phyloP scores from a whole-genome alignment of 2,113 vertebrate genomes.

The Artemisiospiza belli region DNA sequence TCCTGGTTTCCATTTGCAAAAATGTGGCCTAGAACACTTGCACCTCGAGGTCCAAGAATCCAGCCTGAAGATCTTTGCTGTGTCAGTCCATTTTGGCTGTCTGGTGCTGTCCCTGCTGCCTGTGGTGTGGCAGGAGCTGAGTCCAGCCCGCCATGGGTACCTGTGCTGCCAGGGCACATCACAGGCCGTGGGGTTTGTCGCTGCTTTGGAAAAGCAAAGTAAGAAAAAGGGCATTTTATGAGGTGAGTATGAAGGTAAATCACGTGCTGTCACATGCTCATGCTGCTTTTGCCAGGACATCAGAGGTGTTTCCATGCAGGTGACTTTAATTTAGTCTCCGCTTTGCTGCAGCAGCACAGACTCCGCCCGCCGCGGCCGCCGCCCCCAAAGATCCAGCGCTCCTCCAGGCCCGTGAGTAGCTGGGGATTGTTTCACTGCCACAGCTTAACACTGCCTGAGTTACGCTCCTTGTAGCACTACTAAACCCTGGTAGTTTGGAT shows the following conservation, averaged over 20 bases:
- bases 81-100: neutral
- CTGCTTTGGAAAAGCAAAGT: neutral
- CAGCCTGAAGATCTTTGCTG: neutral
- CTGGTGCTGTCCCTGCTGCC: neutral
- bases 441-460: conserved; percentile 76
- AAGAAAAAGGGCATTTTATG: neutral
- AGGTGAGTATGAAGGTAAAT: conserved; percentile 2
- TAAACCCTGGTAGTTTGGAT: conserved; percentile 71
- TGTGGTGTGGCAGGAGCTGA: neutral
- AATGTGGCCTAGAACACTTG: neutral
- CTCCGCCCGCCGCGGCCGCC: conserved; percentile 78
- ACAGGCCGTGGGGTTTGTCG: neutral
- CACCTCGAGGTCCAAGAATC: neutral
- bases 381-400: conserved; percentile 83
- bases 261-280: neutral
- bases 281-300: neutral
- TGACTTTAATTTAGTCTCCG: conserved; percentile 72
- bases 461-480: conserved; percentile 54
- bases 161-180: rapidly evolving
- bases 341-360: conserved; percentile 83
- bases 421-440: conserved; percentile 49
- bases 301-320: neutral
- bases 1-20: neutral
- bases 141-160: rapidly evolving
- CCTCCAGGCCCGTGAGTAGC: conserved; percentile 84